A percentile compares a stretch with the other conserved stretches of the same genome.
Evolutionary conservation across 2,888 invertebrate genomes (phyloP).

Genomic region (Falcaria lacertinaria): DNA sequence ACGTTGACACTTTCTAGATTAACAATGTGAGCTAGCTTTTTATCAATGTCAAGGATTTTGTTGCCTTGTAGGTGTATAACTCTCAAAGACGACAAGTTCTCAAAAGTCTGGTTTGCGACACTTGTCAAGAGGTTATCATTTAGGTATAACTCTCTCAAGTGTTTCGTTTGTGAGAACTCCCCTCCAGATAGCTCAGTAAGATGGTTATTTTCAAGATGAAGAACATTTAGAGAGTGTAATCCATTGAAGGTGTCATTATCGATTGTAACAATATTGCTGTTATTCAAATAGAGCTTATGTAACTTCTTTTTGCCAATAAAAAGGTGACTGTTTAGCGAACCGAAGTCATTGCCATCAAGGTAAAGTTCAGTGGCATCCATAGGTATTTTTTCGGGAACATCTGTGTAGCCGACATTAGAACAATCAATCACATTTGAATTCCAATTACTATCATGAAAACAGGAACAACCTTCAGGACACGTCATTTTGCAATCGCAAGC

Average conservation of each 20-base stretch:
- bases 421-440: constrained; percentile 91
- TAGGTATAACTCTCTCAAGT: constrained; percentile 87
- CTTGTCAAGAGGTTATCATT: constrained; percentile 87
- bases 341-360: constrained; percentile 89
- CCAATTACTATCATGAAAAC: constrained; percentile 92
- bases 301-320: constrained; percentile 92
- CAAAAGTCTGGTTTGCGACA: constrained; percentile 87
- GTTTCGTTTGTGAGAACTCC: constrained; percentile 88
- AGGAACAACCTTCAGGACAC: constrained; percentile 90
- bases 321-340: constrained; percentile 86
- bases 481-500: constrained; percentile 95
- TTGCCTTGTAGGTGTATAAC: constrained; percentile 87
- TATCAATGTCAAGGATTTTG: constrained; percentile 85
- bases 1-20: constrained; percentile 83
- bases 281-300: constrained; percentile 87
- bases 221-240: constrained; percentile 83
- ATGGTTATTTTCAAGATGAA: constrained; percentile 88
- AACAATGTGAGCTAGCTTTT: constrained; percentile 80
- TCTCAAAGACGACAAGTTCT: constrained; percentile 84
- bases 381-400: constrained; percentile 88
- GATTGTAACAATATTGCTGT: constrained; percentile 85
- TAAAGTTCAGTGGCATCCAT: constrained; percentile 94
- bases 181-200: constrained; percentile 85
- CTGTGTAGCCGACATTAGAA: constrained; percentile 85
- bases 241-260: constrained; percentile 91